Conservation (phyloP, 2,113 vertebrate genomes). For the Silurus glanis region DNA sequence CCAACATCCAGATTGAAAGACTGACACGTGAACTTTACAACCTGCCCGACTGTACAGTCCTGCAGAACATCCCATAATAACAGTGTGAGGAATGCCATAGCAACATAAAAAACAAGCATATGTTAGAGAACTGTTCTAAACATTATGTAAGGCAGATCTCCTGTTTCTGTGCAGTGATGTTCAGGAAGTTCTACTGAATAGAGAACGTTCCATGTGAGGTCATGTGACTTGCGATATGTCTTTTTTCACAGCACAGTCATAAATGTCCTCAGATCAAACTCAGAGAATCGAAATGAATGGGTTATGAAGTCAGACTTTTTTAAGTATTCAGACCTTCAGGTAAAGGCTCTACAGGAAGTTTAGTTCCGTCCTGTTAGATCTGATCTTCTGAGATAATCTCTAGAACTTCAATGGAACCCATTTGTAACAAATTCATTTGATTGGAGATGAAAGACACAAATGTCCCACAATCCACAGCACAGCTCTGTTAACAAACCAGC, state of each 20-base stretch:
- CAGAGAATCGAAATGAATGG: neutral
- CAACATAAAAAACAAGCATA: neutral
- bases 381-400: no score
- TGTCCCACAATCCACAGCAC: no score
- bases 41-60: neutral
- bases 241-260: neutral
- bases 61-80: constrained; percentile 16
- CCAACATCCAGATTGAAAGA: neutral
- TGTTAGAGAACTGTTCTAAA: neutral
- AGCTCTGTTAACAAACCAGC: no score
- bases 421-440: no score
- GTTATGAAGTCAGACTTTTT: neutral
- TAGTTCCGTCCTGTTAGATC: no score
- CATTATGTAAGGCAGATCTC: neutral
- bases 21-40: neutral
- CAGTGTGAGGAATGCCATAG: neutral
- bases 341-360: no score
- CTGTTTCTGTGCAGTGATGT: neutral
- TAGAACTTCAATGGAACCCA: no score
- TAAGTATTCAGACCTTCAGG: no score
- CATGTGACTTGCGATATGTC: neutral
- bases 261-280: neutral
- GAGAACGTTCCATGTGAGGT: neutral
- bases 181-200: neutral
- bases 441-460: no score